Conservation (phyloP, 2,113 vertebrate species). For the Columbina picui region DNA sequence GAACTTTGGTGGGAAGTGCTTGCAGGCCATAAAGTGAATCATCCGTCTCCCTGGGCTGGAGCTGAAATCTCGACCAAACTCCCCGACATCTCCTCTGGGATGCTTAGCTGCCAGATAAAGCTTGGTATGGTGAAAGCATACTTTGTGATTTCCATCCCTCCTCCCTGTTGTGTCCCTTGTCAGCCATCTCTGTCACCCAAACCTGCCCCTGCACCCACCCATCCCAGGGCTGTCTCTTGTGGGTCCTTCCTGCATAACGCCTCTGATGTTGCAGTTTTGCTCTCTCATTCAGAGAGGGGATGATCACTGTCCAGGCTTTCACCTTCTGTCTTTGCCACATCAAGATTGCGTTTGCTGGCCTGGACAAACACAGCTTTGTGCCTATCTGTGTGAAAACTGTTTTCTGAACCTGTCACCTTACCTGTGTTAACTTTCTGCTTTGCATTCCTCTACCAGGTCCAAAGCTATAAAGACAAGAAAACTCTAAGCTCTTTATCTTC, state of each 20-base stretch:
- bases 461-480: too few relatives aligned
- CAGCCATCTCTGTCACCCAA: rapidly evolving
- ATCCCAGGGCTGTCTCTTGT: background rate
- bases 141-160: too few relatives aligned
- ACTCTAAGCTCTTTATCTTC: conserved; percentile 19
- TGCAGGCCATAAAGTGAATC: conserved; percentile 59
- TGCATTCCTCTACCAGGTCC: background rate
- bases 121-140: too few relatives aligned
- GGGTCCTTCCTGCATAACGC: rapidly evolving
- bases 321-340: background rate
- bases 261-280: background rate
- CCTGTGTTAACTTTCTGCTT: background rate
- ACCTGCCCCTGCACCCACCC: rapidly evolving
- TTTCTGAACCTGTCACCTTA: background rate
- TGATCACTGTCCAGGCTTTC: background rate
- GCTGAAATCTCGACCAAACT: background rate
- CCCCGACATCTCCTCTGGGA: background rate
- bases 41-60: conserved; percentile 13
- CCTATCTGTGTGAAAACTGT: background rate
- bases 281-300: background rate
- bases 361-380: background rate
- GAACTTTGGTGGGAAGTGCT: conserved; percentile 51
- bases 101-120: background rate
- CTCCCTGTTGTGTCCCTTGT: background rate
- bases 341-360: background rate